These are phyloP conservation scores for Sula dactylatra DNA, from an alignment of 2,113 vertebrate species.

Conservation along the genomic window DNA sequence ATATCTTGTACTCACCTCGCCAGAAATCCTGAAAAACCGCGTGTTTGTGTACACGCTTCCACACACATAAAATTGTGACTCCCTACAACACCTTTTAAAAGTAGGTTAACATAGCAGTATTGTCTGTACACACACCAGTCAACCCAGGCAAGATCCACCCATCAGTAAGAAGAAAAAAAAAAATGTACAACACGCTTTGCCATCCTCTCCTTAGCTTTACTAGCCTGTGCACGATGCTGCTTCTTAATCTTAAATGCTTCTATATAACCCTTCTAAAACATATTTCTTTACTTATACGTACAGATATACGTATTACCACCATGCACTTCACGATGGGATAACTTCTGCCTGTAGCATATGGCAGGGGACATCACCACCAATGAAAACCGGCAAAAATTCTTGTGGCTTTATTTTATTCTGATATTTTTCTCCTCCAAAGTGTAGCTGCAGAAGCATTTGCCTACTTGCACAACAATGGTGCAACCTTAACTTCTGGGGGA, in stretches of 20 bases:
- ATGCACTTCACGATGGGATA: not conserved
- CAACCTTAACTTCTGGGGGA: not conserved
- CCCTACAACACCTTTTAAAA: not conserved
- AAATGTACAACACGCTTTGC: not conserved
- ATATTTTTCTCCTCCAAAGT: not conserved
- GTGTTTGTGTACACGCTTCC: not conserved
- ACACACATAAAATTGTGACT: no score
- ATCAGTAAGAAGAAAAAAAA: not conserved
- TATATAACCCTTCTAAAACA: not conserved
- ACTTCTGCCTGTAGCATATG: not conserved
- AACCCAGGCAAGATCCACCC: not conserved
- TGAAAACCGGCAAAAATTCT: not conserved
- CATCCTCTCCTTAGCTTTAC: not conserved
- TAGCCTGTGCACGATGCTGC: not conserved
- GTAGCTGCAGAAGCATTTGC: not conserved
- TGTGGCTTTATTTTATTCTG: fast-evolving
- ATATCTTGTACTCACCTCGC: not conserved
- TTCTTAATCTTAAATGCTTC: not conserved
- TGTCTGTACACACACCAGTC: not conserved
- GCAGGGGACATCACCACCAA: not conserved
- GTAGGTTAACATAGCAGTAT: not conserved
- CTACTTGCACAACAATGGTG: not conserved
- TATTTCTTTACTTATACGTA: not conserved
- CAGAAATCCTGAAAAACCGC: not conserved
- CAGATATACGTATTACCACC: not conserved